These are phyloP conservation scores for Erinaceus europaeus DNA, from an alignment of 2,113 vertebrate genomes.

Conservation along the genomic window DNA sequence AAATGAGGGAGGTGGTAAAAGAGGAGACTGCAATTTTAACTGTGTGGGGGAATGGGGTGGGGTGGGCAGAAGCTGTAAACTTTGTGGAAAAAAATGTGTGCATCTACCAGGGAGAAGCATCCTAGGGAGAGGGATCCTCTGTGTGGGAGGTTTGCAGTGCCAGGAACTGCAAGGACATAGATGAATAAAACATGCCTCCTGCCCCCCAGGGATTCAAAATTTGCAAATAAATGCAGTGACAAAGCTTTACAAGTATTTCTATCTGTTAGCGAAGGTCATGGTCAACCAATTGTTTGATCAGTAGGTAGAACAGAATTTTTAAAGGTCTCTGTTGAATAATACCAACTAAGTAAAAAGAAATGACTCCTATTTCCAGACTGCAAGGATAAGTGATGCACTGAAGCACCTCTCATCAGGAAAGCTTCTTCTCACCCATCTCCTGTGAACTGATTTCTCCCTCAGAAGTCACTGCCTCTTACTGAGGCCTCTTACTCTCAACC, in stretches of 20 bases:
- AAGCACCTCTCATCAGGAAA: neutral
- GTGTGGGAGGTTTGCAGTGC: neutral
- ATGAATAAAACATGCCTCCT: neutral
- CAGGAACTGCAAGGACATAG: neutral
- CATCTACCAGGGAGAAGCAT: neutral
- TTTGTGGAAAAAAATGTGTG: neutral
- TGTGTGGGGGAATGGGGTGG: neutral
- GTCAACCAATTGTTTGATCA: fast-evolving
- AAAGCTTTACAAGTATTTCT: neutral
- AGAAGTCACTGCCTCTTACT: neutral
- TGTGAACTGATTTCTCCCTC: neutral
- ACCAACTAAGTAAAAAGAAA: too few species aligned
- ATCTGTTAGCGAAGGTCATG: too few species aligned
- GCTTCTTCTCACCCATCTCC: neutral
- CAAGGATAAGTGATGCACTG: neutral
- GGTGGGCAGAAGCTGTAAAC: neutral
- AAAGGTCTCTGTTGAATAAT: too few species aligned
- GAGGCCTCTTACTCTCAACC: neutral
- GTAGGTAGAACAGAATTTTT: neutral
- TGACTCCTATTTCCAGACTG: neutral
- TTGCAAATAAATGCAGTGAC: neutral
- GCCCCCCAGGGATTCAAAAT: neutral
- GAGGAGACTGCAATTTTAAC: neutral
- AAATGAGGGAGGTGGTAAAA: neutral
- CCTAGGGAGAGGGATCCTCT: neutral